phyloP scores from a whole-genome alignment of 2,797 vertebrate genomes.

The Eupleurogrammus muticus region DNA sequence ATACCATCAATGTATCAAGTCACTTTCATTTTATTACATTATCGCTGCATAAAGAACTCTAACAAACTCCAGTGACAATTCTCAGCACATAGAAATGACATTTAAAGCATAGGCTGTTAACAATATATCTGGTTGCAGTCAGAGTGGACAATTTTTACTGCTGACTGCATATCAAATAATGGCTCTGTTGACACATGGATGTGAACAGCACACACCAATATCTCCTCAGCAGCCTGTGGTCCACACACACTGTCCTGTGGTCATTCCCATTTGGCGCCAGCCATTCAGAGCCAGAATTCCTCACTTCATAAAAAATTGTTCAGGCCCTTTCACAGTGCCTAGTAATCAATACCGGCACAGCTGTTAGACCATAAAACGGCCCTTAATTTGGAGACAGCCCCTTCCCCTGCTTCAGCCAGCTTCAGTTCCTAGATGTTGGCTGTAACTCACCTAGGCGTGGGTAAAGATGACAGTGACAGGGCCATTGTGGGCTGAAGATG shows the following conservation, averaged over 20 bases:
- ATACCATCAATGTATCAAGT: slow-evolving; percentile 71
- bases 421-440: slow-evolving; percentile 28
- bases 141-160: slow-evolving; percentile 73
- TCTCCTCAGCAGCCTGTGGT: slow-evolving; percentile 42
- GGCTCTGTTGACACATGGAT: slow-evolving; percentile 65
- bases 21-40: slow-evolving; percentile 75
- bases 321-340: slow-evolving; percentile 59
- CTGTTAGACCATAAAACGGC: slow-evolving; percentile 79
- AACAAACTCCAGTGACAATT: slow-evolving; percentile 70
- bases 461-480: slow-evolving; percentile 32
- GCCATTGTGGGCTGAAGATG: neutral
- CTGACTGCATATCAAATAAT: slow-evolving; percentile 75
- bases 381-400: slow-evolving; percentile 62
- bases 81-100: slow-evolving; percentile 58
- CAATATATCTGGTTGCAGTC: slow-evolving; percentile 83
- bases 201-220: slow-evolving; percentile 53
- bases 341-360: slow-evolving; percentile 85
- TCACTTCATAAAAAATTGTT: slow-evolving; percentile 81
- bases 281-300: slow-evolving; percentile 76
- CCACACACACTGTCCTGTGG: slow-evolving; percentile 31
- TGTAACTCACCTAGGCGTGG: slow-evolving; percentile 40
- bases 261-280: slow-evolving; percentile 74
- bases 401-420: slow-evolving; percentile 48
- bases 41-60: slow-evolving; percentile 67
- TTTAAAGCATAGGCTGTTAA: slow-evolving; percentile 76